Conservation (phyloP, 2,113 vertebrate species). For the Axis porcinus region DNA sequence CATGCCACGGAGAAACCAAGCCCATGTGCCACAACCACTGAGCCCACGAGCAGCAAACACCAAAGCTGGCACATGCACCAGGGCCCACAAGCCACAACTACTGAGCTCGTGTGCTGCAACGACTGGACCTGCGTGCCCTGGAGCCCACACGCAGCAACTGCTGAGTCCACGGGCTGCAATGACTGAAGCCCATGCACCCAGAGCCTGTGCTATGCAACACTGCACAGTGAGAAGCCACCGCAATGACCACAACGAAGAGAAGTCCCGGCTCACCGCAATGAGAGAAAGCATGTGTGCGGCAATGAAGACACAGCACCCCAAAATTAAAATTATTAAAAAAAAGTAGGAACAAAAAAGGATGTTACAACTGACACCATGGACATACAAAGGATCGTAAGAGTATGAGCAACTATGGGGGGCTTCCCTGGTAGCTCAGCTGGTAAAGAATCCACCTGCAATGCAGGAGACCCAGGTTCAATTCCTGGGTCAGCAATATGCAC, state of each 20-base stretch:
- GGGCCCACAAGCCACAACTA: background rate
- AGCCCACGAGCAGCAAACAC: background rate
- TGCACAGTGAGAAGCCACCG: background rate
- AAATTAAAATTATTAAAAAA: background rate
- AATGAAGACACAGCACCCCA: background rate
- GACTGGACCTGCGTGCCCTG: background rate
- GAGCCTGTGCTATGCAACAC: no score
- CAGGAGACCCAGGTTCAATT: background rate
- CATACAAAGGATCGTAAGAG: background rate
- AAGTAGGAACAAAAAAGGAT: background rate
- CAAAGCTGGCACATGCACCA: background rate
- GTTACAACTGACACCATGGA: background rate
- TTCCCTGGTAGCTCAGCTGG: background rate
- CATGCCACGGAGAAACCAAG: background rate
- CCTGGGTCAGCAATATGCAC: background rate
- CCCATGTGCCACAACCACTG: background rate
- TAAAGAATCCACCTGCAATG: background rate
- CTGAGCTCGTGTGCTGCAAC: no score
- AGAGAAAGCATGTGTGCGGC: background rate
- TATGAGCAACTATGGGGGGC: background rate
- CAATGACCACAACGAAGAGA: accelerated
- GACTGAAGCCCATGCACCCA: background rate
- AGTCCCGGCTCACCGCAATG: accelerated
- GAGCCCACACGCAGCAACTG: no score
- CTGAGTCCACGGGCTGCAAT: background rate